A percentile compares a stretch with the other conserved stretches of the same genome.
These are phyloP conservation scores for Rhagologus leucostigma DNA, from an alignment of 2,113 vertebrate genomes.

Conservation along the genomic window DNA sequence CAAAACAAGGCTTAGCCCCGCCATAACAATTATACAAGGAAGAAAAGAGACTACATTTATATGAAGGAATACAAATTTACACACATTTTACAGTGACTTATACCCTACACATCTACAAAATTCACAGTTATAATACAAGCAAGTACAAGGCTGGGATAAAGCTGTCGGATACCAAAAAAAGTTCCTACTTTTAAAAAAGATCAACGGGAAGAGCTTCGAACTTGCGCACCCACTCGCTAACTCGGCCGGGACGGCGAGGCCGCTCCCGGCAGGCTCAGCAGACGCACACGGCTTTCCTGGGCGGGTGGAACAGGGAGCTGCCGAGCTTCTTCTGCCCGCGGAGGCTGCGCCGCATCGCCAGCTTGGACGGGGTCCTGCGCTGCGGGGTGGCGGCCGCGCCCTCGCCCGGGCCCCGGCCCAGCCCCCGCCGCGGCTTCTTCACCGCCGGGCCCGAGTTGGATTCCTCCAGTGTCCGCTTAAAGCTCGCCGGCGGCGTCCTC, in stretches of 20 bases:
- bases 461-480: conserved; percentile 80
- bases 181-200: conserved; percentile 52
- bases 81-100: conserved; percentile 76
- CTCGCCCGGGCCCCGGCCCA: conserved; percentile 14
- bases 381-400: not conserved
- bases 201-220: not conserved
- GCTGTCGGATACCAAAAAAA: conserved; percentile 62
- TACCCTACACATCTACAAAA: conserved; percentile 78
- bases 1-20: conserved; percentile 65
- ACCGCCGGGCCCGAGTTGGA: conserved; percentile 72
- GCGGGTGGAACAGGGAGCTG: conserved; percentile 73
- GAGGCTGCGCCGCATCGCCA: conserved; percentile 76
- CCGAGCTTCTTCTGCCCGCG: conserved; percentile 79
- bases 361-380: conserved; percentile 50
- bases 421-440: conserved; percentile 73
- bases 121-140: conserved; percentile 80
- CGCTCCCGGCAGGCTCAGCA: conserved; percentile 54
- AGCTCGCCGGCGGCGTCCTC: conserved; percentile 66
- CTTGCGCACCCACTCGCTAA: rapidly evolving
- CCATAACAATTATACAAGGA: conserved; percentile 66
- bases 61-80: conserved; percentile 78
- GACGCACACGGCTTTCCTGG: conserved; percentile 78
- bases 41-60: conserved; percentile 67
- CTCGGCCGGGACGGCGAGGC: too few species aligned
- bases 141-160: conserved; percentile 71